These are phyloP conservation scores for Crypturellus undulatus DNA, from an alignment of 2,113 vertebrate species.

Conservation along the genomic window DNA sequence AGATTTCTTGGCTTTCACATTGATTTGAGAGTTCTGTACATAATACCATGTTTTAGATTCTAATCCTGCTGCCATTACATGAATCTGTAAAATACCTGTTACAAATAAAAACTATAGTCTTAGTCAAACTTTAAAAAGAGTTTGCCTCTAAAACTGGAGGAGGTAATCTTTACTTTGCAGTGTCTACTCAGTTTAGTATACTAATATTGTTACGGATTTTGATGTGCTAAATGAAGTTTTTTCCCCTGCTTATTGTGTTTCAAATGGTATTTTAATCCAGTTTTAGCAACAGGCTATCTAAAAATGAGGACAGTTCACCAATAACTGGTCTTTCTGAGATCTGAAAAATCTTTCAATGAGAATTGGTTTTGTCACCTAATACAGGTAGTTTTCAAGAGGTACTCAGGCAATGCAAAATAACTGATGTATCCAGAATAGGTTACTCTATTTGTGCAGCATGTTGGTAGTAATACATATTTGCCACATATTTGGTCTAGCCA, in stretches of 20 bases:
- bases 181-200: neutral
- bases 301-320: neutral
- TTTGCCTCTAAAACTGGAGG: neutral
- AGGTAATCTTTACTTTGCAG: neutral
- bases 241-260: neutral
- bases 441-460: neutral
- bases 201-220: neutral
- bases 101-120: neutral
- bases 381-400: conserved; percentile 26
- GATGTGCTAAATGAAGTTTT: neutral
- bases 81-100: neutral
- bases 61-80: neutral
- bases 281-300: neutral
- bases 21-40: neutral
- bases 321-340: conserved; percentile 18
- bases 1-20: neutral
- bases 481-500: neutral
- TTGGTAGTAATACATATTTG: conserved; percentile 13
- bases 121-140: neutral
- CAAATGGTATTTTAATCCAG: neutral
- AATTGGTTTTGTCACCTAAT: conserved; percentile 15
- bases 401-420: neutral
- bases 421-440: neutral
- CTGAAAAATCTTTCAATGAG: conserved; percentile 3
- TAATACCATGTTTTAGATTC: neutral